Evolutionary conservation across 2,888 invertebrate genomes (phyloP), one percentile per base, ranked within the genome.

Genomic region (Catocala nupta): DNA sequence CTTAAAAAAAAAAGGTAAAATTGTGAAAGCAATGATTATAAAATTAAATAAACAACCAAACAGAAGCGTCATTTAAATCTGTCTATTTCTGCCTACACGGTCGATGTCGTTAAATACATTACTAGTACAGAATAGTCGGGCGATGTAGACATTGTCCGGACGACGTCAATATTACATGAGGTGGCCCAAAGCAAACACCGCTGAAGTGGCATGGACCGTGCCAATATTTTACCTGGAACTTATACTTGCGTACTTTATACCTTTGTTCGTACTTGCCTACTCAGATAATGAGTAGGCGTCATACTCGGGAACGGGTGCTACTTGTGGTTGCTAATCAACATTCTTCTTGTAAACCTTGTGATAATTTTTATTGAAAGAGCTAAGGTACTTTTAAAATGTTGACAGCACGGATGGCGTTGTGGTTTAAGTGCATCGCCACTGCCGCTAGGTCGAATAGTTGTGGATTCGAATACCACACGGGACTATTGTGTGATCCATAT

Each of bases 101-200:
- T 58, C 36, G 13, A 8, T 16, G 36, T 36, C 43, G 54, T 67
- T 76, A 73, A 67, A 56, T 70, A 73, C 62, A 63, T 60, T 49
- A 52, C 52, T 10, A 49, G 49, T 47, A 56, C 54, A 65, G 77
- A 8, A 39, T 39, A 39, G 36, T 8, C 36, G 74, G 63, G 75
- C 48, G 56, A 58, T 74, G 75, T 74, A 66, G 63, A 75, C 77
- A 68, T 71, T 71, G 60, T 16, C 54, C 42, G 55, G 63, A 59
- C 34, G 55, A 63, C 59, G 67, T 71, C 54, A 71, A 75, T 59
- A 66, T 74, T 64, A 61, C 56, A 60, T 64, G 62, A 63, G 71
- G 74, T 64, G 59, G 54, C 50, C 65, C 51, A 65, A 60, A 53
- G 53, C 60, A 77, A 75, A 75, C 75, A 75, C 11, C 44, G 47